phyloP scores from a whole-genome alignment of 2,113 vertebrate species.

The Istiophorus platypterus region DNA sequence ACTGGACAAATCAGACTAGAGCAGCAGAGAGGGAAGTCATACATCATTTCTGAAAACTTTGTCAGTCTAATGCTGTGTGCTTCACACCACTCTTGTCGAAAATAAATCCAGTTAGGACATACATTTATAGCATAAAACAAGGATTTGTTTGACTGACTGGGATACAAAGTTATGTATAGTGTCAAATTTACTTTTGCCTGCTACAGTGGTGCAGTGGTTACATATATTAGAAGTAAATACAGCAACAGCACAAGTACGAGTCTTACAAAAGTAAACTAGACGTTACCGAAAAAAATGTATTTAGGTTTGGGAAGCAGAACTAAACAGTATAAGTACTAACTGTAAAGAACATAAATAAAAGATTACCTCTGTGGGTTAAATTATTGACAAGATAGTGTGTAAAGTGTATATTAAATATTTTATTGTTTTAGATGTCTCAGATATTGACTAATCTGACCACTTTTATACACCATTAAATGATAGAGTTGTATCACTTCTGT shows the following conservation, averaged over 20 bases:
- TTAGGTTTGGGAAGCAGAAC: neutral
- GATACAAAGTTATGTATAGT: neutral
- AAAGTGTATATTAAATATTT: neutral
- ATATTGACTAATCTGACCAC: neutral
- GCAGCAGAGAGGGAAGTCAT: constrained; percentile 40
- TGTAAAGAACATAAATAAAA: neutral
- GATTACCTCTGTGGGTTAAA: neutral
- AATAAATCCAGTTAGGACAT: constrained; percentile 3
- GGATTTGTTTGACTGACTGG: neutral
- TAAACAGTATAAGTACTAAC: neutral
- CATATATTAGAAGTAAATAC: neutral
- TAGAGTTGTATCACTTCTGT: neutral
- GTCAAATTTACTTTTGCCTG: neutral
- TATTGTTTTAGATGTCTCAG: too few species aligned
- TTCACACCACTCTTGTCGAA: neutral
- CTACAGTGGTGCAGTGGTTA: neutral
- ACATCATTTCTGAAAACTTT: constrained; percentile 51
- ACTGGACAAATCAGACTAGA: constrained; percentile 36
- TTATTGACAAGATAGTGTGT: neutral
- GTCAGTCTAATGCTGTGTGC: constrained; percentile 30
- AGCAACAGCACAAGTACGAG: neutral
- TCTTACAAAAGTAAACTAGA: neutral
- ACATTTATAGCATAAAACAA: neutral
- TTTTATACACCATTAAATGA: neutral
- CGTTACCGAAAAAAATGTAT: neutral